Conservation (phyloP, 2,888 invertebrate species). For the Neocrepidodera transversa region DNA sequence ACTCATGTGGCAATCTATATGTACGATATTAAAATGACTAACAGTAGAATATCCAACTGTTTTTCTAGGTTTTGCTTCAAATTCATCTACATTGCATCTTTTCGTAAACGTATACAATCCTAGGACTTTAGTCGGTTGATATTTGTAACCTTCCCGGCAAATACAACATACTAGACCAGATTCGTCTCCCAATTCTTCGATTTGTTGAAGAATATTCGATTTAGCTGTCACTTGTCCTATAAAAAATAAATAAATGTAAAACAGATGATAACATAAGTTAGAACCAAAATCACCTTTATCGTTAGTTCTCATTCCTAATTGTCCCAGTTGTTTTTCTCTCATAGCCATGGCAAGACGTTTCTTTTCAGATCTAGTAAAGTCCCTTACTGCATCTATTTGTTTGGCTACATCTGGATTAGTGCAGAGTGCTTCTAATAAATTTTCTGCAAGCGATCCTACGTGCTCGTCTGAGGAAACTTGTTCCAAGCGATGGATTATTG, state of each 20-base stretch:
- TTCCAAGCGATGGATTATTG: constrained; percentile 94
- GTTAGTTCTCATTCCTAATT: constrained; percentile 94
- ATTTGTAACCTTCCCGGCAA: constrained; percentile 96
- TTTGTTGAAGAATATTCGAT: constrained; percentile 87
- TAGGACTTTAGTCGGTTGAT: constrained; percentile 90
- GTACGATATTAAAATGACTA: constrained; percentile 97
- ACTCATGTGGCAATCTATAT: constrained; percentile 97
- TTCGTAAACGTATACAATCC: constrained; percentile 98
- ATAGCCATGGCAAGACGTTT: constrained; percentile 98
- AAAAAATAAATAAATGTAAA: neutral
- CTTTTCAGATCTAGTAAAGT: constrained; percentile 95
- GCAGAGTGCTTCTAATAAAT: constrained; percentile 84
- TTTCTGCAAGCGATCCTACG: constrained; percentile 96
- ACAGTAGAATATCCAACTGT: constrained; percentile 88
- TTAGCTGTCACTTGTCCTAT: constrained; percentile 76
- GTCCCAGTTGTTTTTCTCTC: constrained; percentile 93
- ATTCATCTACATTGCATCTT: constrained; percentile 92
- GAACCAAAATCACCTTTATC: constrained; percentile 75
- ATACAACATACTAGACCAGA: constrained; percentile 96
- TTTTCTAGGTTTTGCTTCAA: constrained; percentile 78
- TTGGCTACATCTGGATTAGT: constrained; percentile 81
- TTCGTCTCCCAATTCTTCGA: constrained; percentile 95
- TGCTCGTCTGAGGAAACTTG: constrained; percentile 98
- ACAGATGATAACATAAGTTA: no score
- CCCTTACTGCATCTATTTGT: constrained; percentile 90